These are phyloP conservation scores for Drosophila chauvacae DNA, from an alignment of 1,140 invertebrate genomes.

Conservation along the genomic window DNA sequence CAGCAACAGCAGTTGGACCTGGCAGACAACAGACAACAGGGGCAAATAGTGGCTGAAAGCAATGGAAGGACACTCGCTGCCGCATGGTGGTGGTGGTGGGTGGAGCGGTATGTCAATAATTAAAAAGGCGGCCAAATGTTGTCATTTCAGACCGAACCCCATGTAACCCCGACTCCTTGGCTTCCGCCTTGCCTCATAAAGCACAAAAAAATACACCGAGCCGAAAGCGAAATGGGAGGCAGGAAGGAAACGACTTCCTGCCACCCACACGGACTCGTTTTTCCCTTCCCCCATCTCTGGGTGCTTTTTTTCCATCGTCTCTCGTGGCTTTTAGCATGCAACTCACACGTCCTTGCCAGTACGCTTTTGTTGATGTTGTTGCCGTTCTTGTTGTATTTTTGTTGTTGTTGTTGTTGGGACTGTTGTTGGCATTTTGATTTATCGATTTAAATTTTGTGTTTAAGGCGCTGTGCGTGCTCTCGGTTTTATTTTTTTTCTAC, in stretches of 20 bases:
- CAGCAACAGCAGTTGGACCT: background rate
- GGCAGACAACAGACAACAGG: conserved; percentile 9
- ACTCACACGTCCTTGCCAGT: conserved; percentile 78
- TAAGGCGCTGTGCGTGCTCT: conserved; percentile 55
- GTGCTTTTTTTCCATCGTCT: conserved; percentile 31
- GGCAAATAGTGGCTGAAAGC: conserved; percentile 59
- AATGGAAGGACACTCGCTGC: conserved; percentile 23
- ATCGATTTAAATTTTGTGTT: conserved; percentile 78
- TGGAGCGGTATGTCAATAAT: conserved; percentile 71
- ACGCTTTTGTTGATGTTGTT: conserved; percentile 50
- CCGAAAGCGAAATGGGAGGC: conserved; percentile 24
- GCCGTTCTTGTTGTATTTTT: conserved; percentile 5
- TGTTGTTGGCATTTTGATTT: conserved; percentile 79
- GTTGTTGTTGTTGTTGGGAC: conserved; percentile 39
- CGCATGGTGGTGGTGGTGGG: background rate
- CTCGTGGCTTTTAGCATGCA: conserved; percentile 76
- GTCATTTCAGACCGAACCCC: conserved; percentile 64
- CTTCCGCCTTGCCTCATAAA: conserved; percentile 13
- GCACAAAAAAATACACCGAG: conserved; percentile 15
- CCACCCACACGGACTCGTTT: conserved; percentile 39
- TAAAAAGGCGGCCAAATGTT: conserved; percentile 80
- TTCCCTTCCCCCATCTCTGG: background rate
- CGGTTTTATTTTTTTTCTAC: background rate
- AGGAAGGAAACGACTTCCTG: conserved; percentile 57
- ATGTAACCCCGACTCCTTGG: conserved; percentile 14